Evolutionary conservation across 2,113 vertebrate genomes (phyloP), one percentile per base, ranked within the genome.

Genomic region (Platysternon megacephalum): DNA sequence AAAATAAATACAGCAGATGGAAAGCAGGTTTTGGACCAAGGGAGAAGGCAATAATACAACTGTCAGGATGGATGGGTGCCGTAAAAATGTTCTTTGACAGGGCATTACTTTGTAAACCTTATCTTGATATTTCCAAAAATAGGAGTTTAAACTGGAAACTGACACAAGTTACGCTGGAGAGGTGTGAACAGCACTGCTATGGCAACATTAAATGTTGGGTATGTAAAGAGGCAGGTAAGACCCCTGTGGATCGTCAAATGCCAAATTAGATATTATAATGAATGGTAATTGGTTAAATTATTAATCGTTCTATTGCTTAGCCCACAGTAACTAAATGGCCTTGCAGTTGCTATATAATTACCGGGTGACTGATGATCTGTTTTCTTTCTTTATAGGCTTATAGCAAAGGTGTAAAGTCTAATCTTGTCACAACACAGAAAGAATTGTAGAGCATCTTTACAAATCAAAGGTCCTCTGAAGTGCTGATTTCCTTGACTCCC

Each of bases 291-390:
- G 96, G 96, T 98, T 98, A 98, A 95, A 97, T 98, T 98, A 98
- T 98, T 98, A 98, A 98, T 97, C 96, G 97, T 97, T 98, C 97
- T 98, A 96, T 98, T 98, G 97, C 97, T 98, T 98, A 98, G 98
- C 97, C 97, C 97, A 97, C 95, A 97, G 97, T 97, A 98, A 97
- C 96, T 98, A 98, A 98, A 97, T 97, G 96, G 93, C 93, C 95
- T 98, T 98, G 96, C 95, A 97, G 96, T 98, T 98, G 97, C 98
- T 98, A 81, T 98, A 86, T 98, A 98, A 98, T 98, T 98, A 98
- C 91, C 79, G 85, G 82, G 93, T 97, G 95, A 97, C 95, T 93
- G 97, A 95, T 98, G 91, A 96, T 97, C 95, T 98, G 94, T 97
- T 98, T 98, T 98, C 89, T 97, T 97, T 95, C 90, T 94, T 95